These are phyloP conservation scores for Peribatodes rhomboidaria DNA, from an alignment of 2,888 invertebrate species.

Conservation along the genomic window DNA sequence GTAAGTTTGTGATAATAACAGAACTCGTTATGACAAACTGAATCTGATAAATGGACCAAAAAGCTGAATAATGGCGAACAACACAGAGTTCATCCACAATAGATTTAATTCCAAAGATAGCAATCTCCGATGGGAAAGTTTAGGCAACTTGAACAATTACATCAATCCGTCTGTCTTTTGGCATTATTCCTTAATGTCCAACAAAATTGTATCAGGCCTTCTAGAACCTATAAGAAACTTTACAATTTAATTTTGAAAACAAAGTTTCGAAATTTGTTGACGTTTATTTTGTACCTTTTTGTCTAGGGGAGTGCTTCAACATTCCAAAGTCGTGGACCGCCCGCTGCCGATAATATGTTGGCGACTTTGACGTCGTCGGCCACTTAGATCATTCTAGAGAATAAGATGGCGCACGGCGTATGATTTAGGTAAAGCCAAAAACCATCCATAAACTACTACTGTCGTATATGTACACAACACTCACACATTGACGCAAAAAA, in stretches of 20 bases:
- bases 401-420: too few relatives aligned
- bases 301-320: neutral
- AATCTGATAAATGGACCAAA: conserved; percentile 24
- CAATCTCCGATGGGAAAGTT: conserved; percentile 44
- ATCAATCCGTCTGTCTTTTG: conserved; percentile 49
- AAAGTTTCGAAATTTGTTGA: conserved; percentile 28
- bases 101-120: conserved; percentile 37
- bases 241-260: conserved; percentile 28
- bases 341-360: too few relatives aligned
- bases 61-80: conserved; percentile 31
- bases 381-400: too few relatives aligned
- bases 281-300: conserved; percentile 21
- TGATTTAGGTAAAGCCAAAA: too few relatives aligned
- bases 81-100: conserved; percentile 33
- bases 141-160: conserved; percentile 45
- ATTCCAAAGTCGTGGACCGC: too few relatives aligned
- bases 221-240: conserved; percentile 40
- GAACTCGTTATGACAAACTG: conserved; percentile 28
- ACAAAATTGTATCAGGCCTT: conserved; percentile 45
- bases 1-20: conserved; percentile 21
- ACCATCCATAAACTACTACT: too few relatives aligned
- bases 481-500: too few relatives aligned
- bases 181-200: conserved; percentile 45
- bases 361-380: too few relatives aligned
- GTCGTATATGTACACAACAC: too few relatives aligned